Base-by-base conservation (phyloP, 1,140 invertebrate species). In the Mycetomoellerius zeteki region DNA sequence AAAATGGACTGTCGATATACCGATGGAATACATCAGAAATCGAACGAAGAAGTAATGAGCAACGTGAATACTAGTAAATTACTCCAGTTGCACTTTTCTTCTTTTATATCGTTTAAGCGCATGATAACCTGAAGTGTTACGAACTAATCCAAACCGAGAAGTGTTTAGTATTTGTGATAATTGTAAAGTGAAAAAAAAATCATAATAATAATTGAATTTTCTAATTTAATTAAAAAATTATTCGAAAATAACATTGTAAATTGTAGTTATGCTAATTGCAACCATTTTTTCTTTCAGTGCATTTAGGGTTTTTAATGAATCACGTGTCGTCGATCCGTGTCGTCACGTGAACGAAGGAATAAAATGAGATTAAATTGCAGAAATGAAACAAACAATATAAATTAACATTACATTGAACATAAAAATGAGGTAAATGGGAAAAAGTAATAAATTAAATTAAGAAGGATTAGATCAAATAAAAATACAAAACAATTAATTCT, bases 1-100 rank as follows among this genome's bases (percentile, higher is more conserved):
- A 47, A 65, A 86, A 86, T 76, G 86, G 60, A 67, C 65, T 67
- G 78, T 56, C 67, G 43, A 86, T 87, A 85, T 60, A 30, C 7
- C 12, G 60, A 47, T 8, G n/a, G 47, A 69, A 75, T 85, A 30
- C 6, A 69, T 76, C 14, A 19, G n/a, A 76, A 60, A 19, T 76
- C 30, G 30, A 19, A 58, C 1, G 19, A 33, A 27, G n/a, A n/a
- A 58, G 14, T 76, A 76, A 37, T 19, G 19, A 75, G 52, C n/a
- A n/a, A 27, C 30, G 7, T 14, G 24, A 72, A 50, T 72, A 58
- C 12, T 33, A 16, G 7, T n/a, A 24, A 58, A 37, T 43, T 56
- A 56, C 6, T 56, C 6, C 24, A 10, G 2, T 75, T 50, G 43
- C 37, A 24, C 2, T 30, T 30, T 30, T 75, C 16, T 52, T 19